Evolutionary conservation across 2,888 invertebrate genomes (phyloP).

Genomic region (Tenthredo notha): DNA sequence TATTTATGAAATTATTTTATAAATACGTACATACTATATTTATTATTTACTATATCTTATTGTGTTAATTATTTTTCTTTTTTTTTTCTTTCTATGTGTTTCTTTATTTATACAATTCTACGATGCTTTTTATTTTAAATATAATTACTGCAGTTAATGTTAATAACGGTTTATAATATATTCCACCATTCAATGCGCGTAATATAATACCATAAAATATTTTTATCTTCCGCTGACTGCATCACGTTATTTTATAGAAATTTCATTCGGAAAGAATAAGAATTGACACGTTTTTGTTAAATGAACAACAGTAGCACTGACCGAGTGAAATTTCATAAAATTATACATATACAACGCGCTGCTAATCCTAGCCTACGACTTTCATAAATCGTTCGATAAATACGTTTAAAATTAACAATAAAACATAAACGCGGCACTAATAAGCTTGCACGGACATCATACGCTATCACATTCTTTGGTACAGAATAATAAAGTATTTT

Average conservation of each 20-base stretch:
- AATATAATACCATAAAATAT: conserved; percentile 40
- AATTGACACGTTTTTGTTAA: conserved; percentile 39
- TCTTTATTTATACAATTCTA: conserved; percentile 62
- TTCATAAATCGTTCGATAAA: conserved; percentile 50
- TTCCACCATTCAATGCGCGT: conserved; percentile 17
- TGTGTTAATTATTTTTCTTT: conserved; percentile 41
- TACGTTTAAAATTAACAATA: conserved; percentile 37
- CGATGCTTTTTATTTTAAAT: conserved; percentile 48
- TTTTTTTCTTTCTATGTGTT: neutral
- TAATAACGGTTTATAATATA: conserved; percentile 51
- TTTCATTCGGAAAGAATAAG: conserved; percentile 10
- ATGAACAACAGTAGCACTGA: neutral
- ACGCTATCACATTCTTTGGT: conserved; percentile 64
- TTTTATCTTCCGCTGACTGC: conserved; percentile 23
- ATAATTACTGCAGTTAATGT: conserved; percentile 56
- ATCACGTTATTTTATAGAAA: conserved; percentile 15
- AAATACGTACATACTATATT: conserved; percentile 61
- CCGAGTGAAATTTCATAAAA: conserved; percentile 27
- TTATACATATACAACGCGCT: conserved; percentile 20
- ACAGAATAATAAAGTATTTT: conserved; percentile 53
- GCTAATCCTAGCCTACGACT: conserved; percentile 42
- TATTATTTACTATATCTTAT: conserved; percentile 41
- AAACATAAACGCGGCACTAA: conserved; percentile 73
- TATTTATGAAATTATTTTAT: conserved; percentile 60
- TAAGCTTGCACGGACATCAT: conserved; percentile 78